Percentiles rank a stretch among this genome's conserved stretches.
Evolutionary conservation across 2,888 invertebrate genomes (phyloP).

Genomic region (Eudasyphora cyanicolor): DNA sequence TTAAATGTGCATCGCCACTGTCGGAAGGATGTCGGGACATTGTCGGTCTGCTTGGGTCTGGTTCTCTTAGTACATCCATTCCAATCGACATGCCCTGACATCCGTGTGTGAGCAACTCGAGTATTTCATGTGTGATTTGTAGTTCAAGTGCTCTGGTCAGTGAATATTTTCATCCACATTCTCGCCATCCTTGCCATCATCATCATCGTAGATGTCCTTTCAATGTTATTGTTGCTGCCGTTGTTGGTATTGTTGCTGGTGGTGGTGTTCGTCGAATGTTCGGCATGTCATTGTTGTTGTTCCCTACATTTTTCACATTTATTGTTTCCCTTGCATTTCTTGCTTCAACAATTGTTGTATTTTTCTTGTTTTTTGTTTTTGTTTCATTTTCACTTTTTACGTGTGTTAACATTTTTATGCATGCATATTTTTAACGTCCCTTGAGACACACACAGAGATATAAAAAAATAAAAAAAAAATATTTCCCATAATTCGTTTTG

Average conservation of each 20-base stretch:
- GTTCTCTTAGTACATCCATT: not conserved
- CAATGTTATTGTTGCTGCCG: not conserved
- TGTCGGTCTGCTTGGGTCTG: too few relatives aligned
- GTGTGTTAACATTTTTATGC: not conserved
- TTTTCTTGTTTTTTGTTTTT: too few relatives aligned
- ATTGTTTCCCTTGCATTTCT: slow-evolving; percentile 11
- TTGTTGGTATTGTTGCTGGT: slow-evolving; percentile 1
- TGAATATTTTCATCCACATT: not conserved
- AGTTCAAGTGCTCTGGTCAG: slow-evolving; percentile 49
- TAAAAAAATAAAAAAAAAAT: not conserved
- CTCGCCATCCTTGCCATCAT: not conserved
- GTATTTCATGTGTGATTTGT: slow-evolving; percentile 41
- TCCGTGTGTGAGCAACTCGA: not conserved
- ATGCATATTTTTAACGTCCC: not conserved
- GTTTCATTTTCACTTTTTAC: slow-evolving; percentile 19
- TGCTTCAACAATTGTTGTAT: not conserved
- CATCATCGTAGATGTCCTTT: too few relatives aligned
- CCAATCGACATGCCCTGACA: not conserved
- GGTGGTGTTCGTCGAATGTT: slow-evolving; percentile 6
- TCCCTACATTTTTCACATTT: slow-evolving; percentile 18
- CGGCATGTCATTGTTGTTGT: not conserved
- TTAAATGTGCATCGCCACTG: not conserved
- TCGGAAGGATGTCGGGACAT: not conserved
- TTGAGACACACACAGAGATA: too few relatives aligned
- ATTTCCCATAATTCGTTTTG: slow-evolving; percentile 4